These are phyloP conservation scores for Sinelater perroti DNA, from an alignment of 2,888 invertebrate species.

Conservation along the genomic window DNA sequence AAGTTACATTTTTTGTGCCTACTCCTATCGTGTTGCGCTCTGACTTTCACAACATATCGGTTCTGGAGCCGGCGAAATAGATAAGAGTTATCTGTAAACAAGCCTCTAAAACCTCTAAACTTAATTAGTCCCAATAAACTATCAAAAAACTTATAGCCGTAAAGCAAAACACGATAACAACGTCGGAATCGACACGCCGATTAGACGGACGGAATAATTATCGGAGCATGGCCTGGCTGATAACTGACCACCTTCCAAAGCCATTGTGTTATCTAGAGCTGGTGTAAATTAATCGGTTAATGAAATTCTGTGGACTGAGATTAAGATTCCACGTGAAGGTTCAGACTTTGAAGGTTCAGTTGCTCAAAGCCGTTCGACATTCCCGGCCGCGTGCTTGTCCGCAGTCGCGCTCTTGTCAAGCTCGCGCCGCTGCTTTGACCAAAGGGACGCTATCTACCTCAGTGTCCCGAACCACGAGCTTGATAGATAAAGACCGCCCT, in stretches of 20 bases:
- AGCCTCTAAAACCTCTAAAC: conserved; percentile 3
- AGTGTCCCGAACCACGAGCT: conserved; percentile 36
- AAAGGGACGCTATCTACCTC: conserved; percentile 27
- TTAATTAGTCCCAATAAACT: conserved; percentile 22
- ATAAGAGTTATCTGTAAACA: conserved; percentile 12
- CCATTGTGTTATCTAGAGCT: conserved; percentile 24
- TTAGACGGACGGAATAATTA: conserved; percentile 11
- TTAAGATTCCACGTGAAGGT: conserved; percentile 51
- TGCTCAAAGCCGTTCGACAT: conserved; percentile 49
- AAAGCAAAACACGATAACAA: conserved; percentile 21
- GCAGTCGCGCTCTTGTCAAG: conserved; percentile 26
- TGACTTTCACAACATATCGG: too few relatives aligned
- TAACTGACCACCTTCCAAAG: conserved; percentile 28
- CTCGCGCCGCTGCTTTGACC: conserved; percentile 30
- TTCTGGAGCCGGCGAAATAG: not conserved
- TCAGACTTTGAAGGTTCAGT: conserved; percentile 50
- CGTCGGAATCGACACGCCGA: conserved; percentile 5
- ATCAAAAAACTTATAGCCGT: conserved; percentile 11
- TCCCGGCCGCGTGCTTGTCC: conserved; percentile 43
- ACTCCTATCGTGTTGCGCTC: too few relatives aligned
- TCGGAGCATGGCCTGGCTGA: conserved; percentile 10
- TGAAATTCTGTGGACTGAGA: conserved; percentile 52
- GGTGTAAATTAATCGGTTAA: conserved; percentile 51
- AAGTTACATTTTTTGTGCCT: too few relatives aligned
- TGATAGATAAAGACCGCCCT: conserved; percentile 32